Percentiles rank a stretch among this genome's conserved stretches.
These are phyloP conservation scores for Asbolus verrucosus DNA, from an alignment of 1,140 invertebrate genomes.

Conservation along the genomic window DNA sequence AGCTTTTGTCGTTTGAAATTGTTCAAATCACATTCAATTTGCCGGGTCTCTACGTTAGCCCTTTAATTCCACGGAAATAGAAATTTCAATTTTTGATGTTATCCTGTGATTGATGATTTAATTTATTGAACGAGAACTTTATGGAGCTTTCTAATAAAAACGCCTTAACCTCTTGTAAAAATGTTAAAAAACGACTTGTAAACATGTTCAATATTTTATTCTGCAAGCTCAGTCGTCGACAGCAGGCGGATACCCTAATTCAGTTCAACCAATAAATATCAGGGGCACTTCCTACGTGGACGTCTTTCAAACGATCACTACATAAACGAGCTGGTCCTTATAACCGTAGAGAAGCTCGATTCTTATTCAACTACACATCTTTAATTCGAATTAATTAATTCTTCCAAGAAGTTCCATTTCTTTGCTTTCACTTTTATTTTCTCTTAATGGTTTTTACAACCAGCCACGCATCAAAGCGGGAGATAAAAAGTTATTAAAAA, in stretches of 20 bases:
- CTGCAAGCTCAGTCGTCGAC: neutral
- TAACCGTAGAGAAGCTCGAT: neutral
- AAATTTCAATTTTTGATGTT: too few species aligned
- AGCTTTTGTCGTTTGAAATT: neutral
- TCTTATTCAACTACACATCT: constrained; percentile 7
- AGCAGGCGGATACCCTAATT: constrained; percentile 38
- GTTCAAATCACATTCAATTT: neutral
- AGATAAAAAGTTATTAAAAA: neutral
- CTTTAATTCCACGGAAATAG: too few species aligned
- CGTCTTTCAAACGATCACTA: constrained; percentile 35
- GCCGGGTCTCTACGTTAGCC: too few species aligned
- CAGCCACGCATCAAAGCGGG: neutral
- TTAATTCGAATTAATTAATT: constrained; percentile 21
- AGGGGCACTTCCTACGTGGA: constrained; percentile 31
- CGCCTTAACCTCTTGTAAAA: neutral
- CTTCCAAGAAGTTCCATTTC: too few species aligned
- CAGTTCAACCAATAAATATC: constrained; percentile 35
- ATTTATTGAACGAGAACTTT: neutral
- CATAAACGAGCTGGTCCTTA: constrained; percentile 27
- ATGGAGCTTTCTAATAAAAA: neutral
- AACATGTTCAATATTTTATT: constrained; percentile 17
- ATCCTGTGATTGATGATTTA: too few species aligned
- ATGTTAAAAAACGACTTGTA: constrained; percentile 4
- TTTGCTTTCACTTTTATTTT: neutral
- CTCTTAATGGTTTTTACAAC: neutral